Evolutionary conservation across 2,113 vertebrate species (phyloP), one percentile per base, ranked within the genome.

Genomic region (Eurystomus gularis): DNA sequence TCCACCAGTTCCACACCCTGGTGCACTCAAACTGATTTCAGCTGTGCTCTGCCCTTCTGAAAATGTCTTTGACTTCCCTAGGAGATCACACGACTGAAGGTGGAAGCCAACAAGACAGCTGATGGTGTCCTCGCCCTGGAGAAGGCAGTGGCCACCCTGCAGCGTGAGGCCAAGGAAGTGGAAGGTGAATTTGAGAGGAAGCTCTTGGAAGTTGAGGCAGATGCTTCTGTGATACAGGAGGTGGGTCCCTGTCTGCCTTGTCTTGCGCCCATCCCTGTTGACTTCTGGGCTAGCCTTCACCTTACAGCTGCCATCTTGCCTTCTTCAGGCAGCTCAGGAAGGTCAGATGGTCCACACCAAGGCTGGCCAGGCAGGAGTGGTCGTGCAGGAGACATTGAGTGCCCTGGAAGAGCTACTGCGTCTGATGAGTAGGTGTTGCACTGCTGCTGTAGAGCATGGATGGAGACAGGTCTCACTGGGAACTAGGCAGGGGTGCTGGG

Each of bases 371-470:
- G 97, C 98, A 46, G 93, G 92, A 10, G 91, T 94, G 18, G 96
- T 95, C 0, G 98, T 99, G 64, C 97, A 97, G 85, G 92, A 97
- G 44, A 98, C 96, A 0, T 86, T 99, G 51, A 37, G 37, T 2
- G 62, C 94, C 14, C 72, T 99, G 96, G 98, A 97, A 58, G 57
- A 93, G 35, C 94, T 99, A 92, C 97, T 99, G 17, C 96, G 14
- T 3, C 95, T 98, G 28, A 96, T 98, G 76, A 98, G 99, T 99
- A 97, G 90, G 97, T 96, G 81, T 92, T 64, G 39, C 0, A 0
- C 5, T 0, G 2, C n/a, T 64, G 5, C 29, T 46, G 44, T 62
- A 29, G 62, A 35, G 26, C 3, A 9, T 68, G 54, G 68, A 10
- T 46, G 58, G 58, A 69, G 23, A 57, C 4, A 15, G 35, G 24